Evolutionary conservation across 2,113 vertebrate genomes (phyloP), one percentile per base, ranked within the genome.

Genomic region (Macquaria ambigua): DNA sequence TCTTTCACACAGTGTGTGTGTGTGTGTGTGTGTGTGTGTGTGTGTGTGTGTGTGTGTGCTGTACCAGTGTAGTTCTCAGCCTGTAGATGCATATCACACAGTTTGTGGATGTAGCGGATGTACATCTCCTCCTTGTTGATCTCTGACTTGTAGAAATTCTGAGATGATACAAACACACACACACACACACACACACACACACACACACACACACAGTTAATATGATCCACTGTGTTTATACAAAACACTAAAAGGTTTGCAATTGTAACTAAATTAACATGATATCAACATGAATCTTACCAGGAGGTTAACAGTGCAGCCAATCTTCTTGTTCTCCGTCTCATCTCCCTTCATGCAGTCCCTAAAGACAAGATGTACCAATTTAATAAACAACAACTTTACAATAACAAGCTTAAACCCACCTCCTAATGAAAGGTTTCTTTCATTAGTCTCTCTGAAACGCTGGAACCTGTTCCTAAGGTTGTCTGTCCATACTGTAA

Each of bases 81-180:
- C 93, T 99, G 98, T 31, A 99, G 94, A 75, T 99, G 98, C 97
- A 99, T 97, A 85, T 99, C 98, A 90, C 98, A 99, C 85, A 99
- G 96, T 82, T 99, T 99, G 94, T 99, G 98, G 93, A 99, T 98
- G 34, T 99, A 99, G 85, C 98, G 97, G 90, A 99, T 98, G 90
- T 99, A 99, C 98, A 99, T 99, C 92, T 99, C 98, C 80, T 99
- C 98, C 73, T 99, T 99, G 93, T 99, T 99, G 86, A 99, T 98
- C 92, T 99, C 98, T 0, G 98, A 99, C 91, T 99, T 99, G 93
- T 99, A 99, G 93, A 99, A 99, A 82, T 99, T 99, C 98, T 99
- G 90, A 61, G 62, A 50, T 62, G 9, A 80, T 8, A 78, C 15
- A 59, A 69, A 80, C 11, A 64, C 9, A 70, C 6, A 50, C 20